Conservation (phyloP, 1,140 invertebrate species). For the Bombyx mori region DNA sequence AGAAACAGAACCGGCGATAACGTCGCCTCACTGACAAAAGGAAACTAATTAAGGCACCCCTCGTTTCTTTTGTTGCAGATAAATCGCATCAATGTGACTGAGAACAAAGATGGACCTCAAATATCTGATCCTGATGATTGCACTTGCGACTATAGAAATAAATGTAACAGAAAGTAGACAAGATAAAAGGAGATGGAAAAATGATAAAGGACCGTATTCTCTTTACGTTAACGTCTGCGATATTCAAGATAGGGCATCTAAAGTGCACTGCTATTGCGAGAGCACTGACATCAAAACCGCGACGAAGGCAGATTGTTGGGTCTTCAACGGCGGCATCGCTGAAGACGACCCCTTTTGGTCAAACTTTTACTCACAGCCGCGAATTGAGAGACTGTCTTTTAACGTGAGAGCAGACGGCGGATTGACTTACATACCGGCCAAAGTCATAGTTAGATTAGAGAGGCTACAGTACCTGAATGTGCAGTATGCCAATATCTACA, state of each 20-base stretch:
- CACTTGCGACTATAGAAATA: constrained; percentile 55
- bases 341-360: constrained; percentile 79
- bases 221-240: constrained; percentile 66
- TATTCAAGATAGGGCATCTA: constrained; percentile 60
- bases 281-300: constrained; percentile 58
- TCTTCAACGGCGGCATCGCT: constrained; percentile 76
- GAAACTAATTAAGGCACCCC: not conserved
- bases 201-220: constrained; percentile 47
- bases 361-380: constrained; percentile 79
- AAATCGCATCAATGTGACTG: constrained; percentile 33
- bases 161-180: constrained; percentile 60
- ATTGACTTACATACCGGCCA: constrained; percentile 78
- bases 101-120: constrained; percentile 55
- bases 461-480: constrained; percentile 77
- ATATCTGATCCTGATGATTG: constrained; percentile 59
- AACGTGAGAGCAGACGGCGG: constrained; percentile 77
- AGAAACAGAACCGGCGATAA: constrained; percentile 6
- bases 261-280: constrained; percentile 68
- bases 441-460: constrained; percentile 76
- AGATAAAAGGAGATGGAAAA: constrained; percentile 60
- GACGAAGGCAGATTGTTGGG: constrained; percentile 72
- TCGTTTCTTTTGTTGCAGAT: constrained; percentile 56
- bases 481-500: constrained; percentile 79
- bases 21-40: too few species aligned
- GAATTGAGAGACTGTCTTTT: constrained; percentile 78